Base-by-base conservation (phyloP, 2,888 invertebrate species). In the Hirudinaria manillensis region DNA sequence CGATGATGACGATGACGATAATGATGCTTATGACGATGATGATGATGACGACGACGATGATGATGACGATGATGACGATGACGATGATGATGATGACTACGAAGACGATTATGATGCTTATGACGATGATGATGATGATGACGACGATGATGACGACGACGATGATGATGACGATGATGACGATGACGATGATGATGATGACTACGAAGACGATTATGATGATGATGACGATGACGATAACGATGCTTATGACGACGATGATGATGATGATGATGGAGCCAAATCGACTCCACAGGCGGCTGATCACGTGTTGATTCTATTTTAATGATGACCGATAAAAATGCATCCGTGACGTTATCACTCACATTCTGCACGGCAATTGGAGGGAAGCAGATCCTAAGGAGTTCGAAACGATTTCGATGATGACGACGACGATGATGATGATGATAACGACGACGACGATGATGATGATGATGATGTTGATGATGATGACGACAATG, bases 221-320 rank as follows among this genome's bases (percentile, higher is more conserved):
- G 74, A 74, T 67, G 67, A 66, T 74, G 67, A 74, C 67, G 67
- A 67, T 74, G 74, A 67, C 66, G 74, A 67, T 74, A 67, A 66
- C 67, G 74, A 66, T 67, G 74, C 36, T 66, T 66, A 67, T 66
- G 74, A 67, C 67, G 74, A 38, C 27, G 45, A 67, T 74, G 67
- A 74, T 67, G 74, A 74, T 73, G 61, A 73, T 34, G 73, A 32
- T 65, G 73, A 29, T 19, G 21, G 7, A 19, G 29, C 10, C n/a
- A 24, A 21, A 16, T 16, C 55, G 55, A 53, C 21, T 16, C 55
- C 21, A 16, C 55, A 53, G 21, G 21, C 16, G 55, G 16, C 21
- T 16, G 21, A 53, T 16, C 16, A 16, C 16, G 13, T 53, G 53
- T 13, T 53, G 53, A 21, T 53, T 13, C 53, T 53, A 16, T 53